phyloP scores from a whole-genome alignment of 2,113 vertebrate genomes.

The Lichenostomus cassidix region DNA sequence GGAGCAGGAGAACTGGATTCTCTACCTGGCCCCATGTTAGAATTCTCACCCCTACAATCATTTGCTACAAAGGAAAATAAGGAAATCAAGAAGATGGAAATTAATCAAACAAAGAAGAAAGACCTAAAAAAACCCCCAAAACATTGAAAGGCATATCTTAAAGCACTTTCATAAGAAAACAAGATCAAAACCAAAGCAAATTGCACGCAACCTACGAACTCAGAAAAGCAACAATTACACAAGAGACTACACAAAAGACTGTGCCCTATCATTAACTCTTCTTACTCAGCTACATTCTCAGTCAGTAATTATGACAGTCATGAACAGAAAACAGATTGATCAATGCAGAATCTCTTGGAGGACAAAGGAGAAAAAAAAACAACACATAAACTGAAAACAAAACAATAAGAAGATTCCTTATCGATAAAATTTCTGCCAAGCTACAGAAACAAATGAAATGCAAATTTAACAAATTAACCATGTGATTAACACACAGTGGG shows the following conservation, averaged over 20 bases:
- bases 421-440: slow-evolving; percentile 61
- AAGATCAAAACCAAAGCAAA: slow-evolving; percentile 43
- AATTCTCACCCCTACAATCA: not conserved
- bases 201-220: not conserved
- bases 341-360: slow-evolving; percentile 27
- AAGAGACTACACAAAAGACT: slow-evolving; percentile 15
- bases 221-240: slow-evolving; percentile 35
- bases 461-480: slow-evolving; percentile 72
- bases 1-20: slow-evolving; percentile 42
- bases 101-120: slow-evolving; percentile 55
- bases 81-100: slow-evolving; percentile 31
- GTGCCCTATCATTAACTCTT: slow-evolving; percentile 45
- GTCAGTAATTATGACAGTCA: slow-evolving; percentile 42
- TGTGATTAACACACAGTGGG: slow-evolving; percentile 63
- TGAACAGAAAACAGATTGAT: slow-evolving; percentile 46
- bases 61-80: not conserved
- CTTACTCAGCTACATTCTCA: not conserved
- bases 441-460: slow-evolving; percentile 57
- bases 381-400: not conserved
- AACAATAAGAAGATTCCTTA: slow-evolving; percentile 18
- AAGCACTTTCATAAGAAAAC: slow-evolving; percentile 49
- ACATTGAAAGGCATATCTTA: slow-evolving; percentile 1
- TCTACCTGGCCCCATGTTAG: not conserved
- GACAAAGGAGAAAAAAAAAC: not conserved
- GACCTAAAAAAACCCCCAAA: slow-evolving; percentile 12